phyloP scores from a whole-genome alignment of 1,140 invertebrate species.

The Calosoma granatense region DNA sequence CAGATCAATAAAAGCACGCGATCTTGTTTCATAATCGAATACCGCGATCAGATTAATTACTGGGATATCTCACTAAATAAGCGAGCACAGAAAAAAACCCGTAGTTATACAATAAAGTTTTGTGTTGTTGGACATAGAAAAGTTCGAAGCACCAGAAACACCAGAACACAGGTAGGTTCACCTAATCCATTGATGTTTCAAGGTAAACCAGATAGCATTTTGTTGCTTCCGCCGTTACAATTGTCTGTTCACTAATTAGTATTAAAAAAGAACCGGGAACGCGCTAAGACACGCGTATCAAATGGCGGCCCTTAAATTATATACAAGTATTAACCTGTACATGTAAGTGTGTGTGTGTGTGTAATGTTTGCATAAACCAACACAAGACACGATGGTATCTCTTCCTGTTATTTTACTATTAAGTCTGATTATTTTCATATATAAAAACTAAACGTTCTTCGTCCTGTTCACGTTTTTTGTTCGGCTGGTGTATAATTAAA shows the following conservation, averaged over 20 bases:
- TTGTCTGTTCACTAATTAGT: not conserved
- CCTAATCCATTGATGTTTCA: not conserved
- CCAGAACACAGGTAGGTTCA: too few species aligned
- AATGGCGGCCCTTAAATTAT: not conserved
- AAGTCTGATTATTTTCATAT: not conserved
- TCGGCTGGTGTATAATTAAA: not conserved
- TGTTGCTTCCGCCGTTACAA: not conserved
- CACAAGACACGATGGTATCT: not conserved
- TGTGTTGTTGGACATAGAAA: too few species aligned
- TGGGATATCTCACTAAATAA: too few species aligned
- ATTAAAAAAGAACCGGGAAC: not conserved
- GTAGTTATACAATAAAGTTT: too few species aligned
- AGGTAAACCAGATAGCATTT: not conserved
- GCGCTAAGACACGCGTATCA: not conserved
- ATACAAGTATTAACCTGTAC: too few species aligned
- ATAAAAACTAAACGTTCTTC: not conserved
- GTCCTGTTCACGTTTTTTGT: not conserved
- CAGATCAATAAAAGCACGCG: too few species aligned
- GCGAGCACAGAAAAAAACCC: too few species aligned
- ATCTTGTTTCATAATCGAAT: too few species aligned
- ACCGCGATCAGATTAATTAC: too few species aligned
- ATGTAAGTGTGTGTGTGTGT: too few species aligned
- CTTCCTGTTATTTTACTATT: not conserved
- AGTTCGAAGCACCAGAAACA: too few species aligned
- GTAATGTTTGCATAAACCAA: not conserved